Evolutionary conservation across 2,113 vertebrate species (phyloP).

Genomic region (Gadus macrocephalus): DNA sequence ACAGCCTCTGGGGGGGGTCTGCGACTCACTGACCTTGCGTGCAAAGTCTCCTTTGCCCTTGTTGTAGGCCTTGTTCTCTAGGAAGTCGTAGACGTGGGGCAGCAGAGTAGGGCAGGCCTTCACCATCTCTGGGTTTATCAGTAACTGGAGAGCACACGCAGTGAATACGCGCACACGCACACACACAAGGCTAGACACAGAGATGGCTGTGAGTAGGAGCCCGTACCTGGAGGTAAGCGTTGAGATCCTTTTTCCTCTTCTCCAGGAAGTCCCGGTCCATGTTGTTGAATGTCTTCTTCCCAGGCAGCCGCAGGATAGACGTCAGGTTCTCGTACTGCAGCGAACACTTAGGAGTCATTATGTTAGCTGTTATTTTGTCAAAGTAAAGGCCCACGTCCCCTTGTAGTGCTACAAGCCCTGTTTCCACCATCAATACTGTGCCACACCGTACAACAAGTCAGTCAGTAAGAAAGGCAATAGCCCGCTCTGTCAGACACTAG

Average conservation of each 20-base stretch:
- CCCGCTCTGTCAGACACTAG: no score
- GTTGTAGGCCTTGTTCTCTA: constrained; percentile 97
- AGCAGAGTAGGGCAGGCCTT: constrained; percentile 87
- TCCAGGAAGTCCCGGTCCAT: constrained; percentile 98
- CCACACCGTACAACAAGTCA: no score
- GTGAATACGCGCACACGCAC: background rate
- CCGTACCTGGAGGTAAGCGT: constrained; percentile 87
- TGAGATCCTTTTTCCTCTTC: constrained; percentile 96
- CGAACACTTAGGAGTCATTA: constrained; percentile 9
- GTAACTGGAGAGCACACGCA: constrained; percentile 70
- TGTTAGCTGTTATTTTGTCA: no score
- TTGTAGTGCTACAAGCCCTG: no score
- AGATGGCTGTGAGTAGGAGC: background rate
- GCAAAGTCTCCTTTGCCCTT: constrained; percentile 98
- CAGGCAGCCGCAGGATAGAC: constrained; percentile 89
- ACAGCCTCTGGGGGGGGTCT: no score
- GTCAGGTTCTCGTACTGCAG: constrained; percentile 91
- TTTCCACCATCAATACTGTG: no score
- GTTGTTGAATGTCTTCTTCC: constrained; percentile 99
- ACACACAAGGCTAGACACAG: background rate
- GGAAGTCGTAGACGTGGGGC: constrained; percentile 86
- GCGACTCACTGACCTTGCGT: constrained; percentile 82
- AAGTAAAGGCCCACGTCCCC: no score
- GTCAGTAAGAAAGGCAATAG: no score
- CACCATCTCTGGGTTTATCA: constrained; percentile 93